These are phyloP conservation scores for Zeuzera pyrina DNA, from an alignment of 2,888 invertebrate genomes.

Conservation along the genomic window DNA sequence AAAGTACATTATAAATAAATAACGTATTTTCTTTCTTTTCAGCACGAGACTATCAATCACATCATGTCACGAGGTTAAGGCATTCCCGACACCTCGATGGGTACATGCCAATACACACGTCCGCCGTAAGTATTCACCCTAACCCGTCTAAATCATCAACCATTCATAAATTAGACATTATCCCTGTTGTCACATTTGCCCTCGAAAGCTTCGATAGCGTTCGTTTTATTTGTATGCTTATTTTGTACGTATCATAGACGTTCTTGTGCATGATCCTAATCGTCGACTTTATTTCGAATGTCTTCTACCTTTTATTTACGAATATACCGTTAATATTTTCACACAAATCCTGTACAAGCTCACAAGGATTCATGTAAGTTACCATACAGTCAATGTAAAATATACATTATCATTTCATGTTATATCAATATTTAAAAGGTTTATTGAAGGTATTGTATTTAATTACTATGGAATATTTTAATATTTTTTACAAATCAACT, in stretches of 20 bases:
- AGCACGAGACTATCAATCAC: conserved; percentile 54
- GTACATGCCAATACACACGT: conserved; percentile 41
- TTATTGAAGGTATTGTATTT: no score
- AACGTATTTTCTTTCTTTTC: conserved; percentile 31
- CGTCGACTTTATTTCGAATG: conserved; percentile 9
- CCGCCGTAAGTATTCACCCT: conserved; percentile 48
- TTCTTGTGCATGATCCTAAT: conserved; percentile 31
- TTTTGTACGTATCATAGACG: conserved; percentile 35
- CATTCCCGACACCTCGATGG: conserved; percentile 57
- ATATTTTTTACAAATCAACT: no score
- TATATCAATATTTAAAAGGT: no score
- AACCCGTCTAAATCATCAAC: conserved; percentile 10
- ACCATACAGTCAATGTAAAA: no score
- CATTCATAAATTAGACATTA: conserved; percentile 19
- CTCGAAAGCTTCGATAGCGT: conserved; percentile 53
- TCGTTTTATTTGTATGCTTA: conserved; percentile 52
- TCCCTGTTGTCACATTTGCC: conserved; percentile 21
- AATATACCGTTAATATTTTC: background rate
- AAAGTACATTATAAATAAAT: no score
- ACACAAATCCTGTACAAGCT: conserved; percentile 3
- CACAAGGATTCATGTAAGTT: conserved; percentile 7
- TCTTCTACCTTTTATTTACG: background rate
- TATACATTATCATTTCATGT: no score
- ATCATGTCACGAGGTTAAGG: conserved; percentile 56
- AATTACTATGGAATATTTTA: no score